Conservation (phyloP, 2,888 invertebrate species). For the Choreutis nemorana region DNA sequence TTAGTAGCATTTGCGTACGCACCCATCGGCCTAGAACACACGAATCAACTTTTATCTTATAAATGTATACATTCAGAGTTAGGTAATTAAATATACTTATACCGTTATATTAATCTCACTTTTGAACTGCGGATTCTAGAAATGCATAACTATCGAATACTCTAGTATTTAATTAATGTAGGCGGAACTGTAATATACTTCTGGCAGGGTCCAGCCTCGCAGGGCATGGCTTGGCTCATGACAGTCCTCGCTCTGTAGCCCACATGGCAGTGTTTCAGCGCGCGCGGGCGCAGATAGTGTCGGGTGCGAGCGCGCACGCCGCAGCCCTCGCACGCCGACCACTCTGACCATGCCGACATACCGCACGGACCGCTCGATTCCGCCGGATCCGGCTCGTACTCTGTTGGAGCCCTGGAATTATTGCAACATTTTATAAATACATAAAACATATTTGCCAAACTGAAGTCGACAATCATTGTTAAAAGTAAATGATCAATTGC, state of each 20-base stretch:
- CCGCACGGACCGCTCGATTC: conserved; percentile 65
- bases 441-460: background rate
- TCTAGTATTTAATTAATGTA: background rate
- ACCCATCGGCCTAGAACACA: conserved; percentile 35
- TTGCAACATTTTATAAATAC: background rate
- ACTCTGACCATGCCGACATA: conserved; percentile 77
- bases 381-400: conserved; percentile 54
- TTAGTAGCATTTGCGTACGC: conserved; percentile 33
- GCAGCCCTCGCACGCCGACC: conserved; percentile 78
- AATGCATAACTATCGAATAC: too few relatives aligned
- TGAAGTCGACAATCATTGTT: background rate
- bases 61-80: too few relatives aligned
- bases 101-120: too few relatives aligned
- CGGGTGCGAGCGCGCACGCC: conserved; percentile 76
- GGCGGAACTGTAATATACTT: conserved; percentile 21
- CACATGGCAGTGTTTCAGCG: conserved; percentile 70
- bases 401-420: conserved; percentile 36
- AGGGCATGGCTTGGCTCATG: conserved; percentile 51
- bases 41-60: too few relatives aligned
- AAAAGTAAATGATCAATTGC: background rate
- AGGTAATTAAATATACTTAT: too few relatives aligned
- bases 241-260: conserved; percentile 41
- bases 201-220: conserved; percentile 45
- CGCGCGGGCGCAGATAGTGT: conserved; percentile 68
- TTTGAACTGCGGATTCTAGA: too few relatives aligned